These are phyloP conservation scores for Bombus pyrosoma DNA, from an alignment of 1,140 invertebrate species.

Conservation along the genomic window DNA sequence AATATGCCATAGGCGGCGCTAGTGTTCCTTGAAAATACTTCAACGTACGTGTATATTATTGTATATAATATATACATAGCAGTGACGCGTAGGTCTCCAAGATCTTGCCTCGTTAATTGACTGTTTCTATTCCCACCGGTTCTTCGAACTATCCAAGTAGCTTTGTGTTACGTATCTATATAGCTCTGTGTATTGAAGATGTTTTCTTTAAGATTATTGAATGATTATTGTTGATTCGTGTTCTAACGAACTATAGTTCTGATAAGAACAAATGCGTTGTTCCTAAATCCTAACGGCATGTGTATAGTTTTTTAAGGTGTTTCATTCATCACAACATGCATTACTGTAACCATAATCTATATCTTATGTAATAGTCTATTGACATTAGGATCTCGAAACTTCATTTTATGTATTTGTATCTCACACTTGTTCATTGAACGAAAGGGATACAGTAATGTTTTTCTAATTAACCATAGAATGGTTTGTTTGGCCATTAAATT, in stretches of 20 bases:
- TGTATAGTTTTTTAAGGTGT: neutral
- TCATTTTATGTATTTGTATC: neutral
- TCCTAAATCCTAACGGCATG: neutral
- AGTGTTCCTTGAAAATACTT: neutral
- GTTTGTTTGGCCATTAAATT: neutral
- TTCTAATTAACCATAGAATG: too few species aligned
- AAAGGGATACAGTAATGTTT: too few species aligned
- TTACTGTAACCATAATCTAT: neutral
- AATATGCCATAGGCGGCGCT: conserved; percentile 36
- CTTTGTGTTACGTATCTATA: neutral
- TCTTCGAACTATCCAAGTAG: neutral
- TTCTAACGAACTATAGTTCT: neutral
- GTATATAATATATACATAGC: neutral
- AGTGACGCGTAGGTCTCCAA: neutral
- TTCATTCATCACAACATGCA: neutral
- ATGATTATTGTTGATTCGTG: neutral
- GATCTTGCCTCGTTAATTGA: neutral
- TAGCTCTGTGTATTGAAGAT: neutral
- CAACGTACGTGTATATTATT: neutral
- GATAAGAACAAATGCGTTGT: neutral
- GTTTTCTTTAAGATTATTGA: neutral
- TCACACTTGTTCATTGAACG: too few species aligned
- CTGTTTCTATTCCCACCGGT: neutral
- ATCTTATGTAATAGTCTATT: too few species aligned
- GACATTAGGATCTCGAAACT: neutral